Evolutionary conservation across 2,113 vertebrate genomes (phyloP).

Genomic region (Pseudopodoces humilis): DNA sequence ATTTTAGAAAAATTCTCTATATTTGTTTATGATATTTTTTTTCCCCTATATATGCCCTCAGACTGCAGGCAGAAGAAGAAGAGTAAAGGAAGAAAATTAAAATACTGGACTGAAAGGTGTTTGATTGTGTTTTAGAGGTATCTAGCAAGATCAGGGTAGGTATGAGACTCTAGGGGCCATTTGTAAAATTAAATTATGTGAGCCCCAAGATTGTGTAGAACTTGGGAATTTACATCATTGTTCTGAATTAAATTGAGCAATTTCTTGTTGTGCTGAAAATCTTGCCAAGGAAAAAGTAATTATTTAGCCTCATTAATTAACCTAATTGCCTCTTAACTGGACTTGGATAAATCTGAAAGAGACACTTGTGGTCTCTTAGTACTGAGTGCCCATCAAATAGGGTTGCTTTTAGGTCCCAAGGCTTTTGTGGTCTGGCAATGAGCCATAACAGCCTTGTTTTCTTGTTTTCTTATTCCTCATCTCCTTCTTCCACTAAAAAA

Average conservation of each 20-base stretch:
- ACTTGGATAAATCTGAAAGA: not conserved
- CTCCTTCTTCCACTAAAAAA: not conserved
- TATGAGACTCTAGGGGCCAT: not conserved
- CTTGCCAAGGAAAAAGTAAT: not conserved
- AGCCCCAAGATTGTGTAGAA: not conserved
- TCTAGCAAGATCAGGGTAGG: not conserved
- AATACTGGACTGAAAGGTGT: not conserved
- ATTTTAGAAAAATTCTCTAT: not conserved
- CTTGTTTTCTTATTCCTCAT: not conserved
- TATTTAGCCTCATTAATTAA: slow-evolving; percentile 37
- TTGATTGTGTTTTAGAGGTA: not conserved
- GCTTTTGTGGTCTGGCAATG: not conserved
- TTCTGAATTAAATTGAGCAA: not conserved
- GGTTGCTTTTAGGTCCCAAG: not conserved
- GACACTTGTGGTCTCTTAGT: not conserved
- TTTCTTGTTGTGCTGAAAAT: not conserved
- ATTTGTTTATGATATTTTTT: not conserved
- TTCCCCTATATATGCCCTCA: not conserved
- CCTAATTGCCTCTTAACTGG: not conserved
- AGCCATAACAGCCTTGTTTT: not conserved
- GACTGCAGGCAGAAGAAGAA: not conserved
- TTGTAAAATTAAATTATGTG: not conserved
- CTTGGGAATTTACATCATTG: not conserved
- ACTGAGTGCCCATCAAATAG: not conserved
- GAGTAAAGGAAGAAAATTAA: not conserved